Evolutionary conservation across 2,113 vertebrate species (phyloP).

Genomic region (Chloropsis hardwickii): DNA sequence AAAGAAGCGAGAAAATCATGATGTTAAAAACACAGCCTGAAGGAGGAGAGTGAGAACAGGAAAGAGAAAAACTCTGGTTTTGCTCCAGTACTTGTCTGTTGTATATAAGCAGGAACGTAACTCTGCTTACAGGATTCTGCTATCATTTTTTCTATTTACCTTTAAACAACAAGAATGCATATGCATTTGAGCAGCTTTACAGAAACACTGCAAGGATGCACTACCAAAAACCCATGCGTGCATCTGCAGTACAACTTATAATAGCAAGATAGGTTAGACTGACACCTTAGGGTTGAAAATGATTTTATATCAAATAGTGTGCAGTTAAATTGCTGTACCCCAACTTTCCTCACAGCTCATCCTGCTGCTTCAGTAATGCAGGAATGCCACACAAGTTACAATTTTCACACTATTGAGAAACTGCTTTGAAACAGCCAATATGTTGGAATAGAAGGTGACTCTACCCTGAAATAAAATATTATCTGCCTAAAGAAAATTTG

Average conservation of each 20-base stretch:
- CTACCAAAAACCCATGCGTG: fast-evolving
- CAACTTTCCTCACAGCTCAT: not conserved
- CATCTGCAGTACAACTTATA: not conserved
- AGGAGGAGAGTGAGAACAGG: not conserved
- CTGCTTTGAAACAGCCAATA: not conserved
- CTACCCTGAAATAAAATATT: not conserved
- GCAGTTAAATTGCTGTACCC: not conserved
- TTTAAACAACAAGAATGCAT: not conserved
- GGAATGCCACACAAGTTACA: fast-evolving
- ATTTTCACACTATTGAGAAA: not conserved
- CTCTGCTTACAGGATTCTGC: not conserved
- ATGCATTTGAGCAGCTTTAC: not conserved
- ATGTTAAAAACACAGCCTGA: not conserved
- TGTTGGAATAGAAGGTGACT: not conserved
- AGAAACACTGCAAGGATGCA: not conserved
- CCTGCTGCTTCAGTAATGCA: not conserved
- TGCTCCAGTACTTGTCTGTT: not conserved
- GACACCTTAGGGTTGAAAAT: not conserved
- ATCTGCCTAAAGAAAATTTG: not conserved
- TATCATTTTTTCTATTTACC: not conserved
- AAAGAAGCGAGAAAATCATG: fast-evolving
- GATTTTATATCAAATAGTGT: not conserved
- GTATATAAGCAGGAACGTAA: not conserved
- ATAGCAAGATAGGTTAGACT: not conserved
- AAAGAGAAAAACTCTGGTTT: not conserved